These are phyloP conservation scores for Amphiura filiformis DNA, from an alignment of 35 echinoderm and acorn worm species.

Conservation along the genomic window DNA sequence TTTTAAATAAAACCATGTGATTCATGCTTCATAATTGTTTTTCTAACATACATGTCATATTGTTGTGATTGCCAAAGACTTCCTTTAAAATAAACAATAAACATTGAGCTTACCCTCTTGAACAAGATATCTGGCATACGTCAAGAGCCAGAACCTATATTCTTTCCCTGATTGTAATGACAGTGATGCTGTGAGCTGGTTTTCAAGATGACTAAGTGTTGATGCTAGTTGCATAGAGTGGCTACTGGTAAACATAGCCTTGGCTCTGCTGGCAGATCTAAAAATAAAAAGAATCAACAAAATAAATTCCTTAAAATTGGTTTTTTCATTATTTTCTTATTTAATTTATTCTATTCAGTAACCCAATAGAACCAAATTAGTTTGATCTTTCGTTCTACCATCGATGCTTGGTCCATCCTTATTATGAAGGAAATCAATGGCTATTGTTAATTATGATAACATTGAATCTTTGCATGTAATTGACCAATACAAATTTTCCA, in stretches of 20 bases:
- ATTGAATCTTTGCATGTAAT: too few relatives aligned
- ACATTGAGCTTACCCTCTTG: conserved; percentile 84
- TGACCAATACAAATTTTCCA: too few relatives aligned
- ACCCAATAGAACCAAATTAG: not conserved
- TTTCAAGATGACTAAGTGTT: conserved; percentile 85
- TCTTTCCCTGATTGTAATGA: conserved; percentile 80
- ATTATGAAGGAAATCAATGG: not conserved
- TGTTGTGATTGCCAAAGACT: too few relatives aligned
- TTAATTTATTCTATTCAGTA: not conserved
- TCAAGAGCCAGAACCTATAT: conserved; percentile 93
- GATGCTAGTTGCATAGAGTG: conserved; percentile 70
- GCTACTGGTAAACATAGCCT: conserved; percentile 56
- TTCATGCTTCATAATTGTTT: too few relatives aligned
- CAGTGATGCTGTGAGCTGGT: conserved; percentile 74
- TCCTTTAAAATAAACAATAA: too few relatives aligned
- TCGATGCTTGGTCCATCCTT: too few relatives aligned
- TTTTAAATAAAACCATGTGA: too few relatives aligned
- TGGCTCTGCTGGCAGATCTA: conserved; percentile 28
- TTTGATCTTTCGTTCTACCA: too few relatives aligned
- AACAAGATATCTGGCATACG: conserved; percentile 82
- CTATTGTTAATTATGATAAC: not conserved
- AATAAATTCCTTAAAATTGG: too few relatives aligned
- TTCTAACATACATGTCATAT: too few relatives aligned
- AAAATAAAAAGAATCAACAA: not conserved
- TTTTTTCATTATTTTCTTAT: too few relatives aligned